Base-by-base conservation (phyloP, 2,888 invertebrate species). In the Xanthia icteritia region DNA sequence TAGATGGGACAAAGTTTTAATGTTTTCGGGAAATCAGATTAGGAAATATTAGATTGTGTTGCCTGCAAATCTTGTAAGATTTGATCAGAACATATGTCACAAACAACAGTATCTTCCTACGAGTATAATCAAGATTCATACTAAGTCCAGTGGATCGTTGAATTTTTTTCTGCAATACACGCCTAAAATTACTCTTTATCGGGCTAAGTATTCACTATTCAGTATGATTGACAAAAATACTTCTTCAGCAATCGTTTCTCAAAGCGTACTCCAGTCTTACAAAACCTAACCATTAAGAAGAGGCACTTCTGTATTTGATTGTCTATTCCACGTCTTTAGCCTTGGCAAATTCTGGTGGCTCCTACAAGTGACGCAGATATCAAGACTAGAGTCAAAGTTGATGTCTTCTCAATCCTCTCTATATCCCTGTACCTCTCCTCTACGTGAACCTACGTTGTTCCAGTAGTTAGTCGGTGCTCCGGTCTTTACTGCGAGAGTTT, bases 401-500 rank as follows among this genome's bases (percentile, higher is more conserved):
- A 54, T 2, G 45, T 63, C 74, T 64, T 31, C 61, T 81, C 86
- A 2, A 68, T 70, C 17, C 0, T 64, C 1, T 51, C 0, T 36
- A 84, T 1, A 66, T 88, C 75, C 5, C 0, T 69, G 84, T 71
- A 66, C 3, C 65, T 31, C 58, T 75, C 58, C 5, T 66, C 68
- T 39, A 79, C 67, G 71, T 65, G 70, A 61, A 77, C 77, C 79
- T 84, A 66, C 78, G 81, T 82, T 86, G 87, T 88, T 86, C 79
- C 73, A 84, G 82, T 88, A 84, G 88, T 87, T 87, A 87, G 80
- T 81, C 66, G 75, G 70, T 76, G 45, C 82, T 83, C 65, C 66
- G 60, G 79, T 84, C 86, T 84, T 84, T 88, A 86, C 88, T 66
- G 76, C 68, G 58, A 63, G 79, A 87, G 86, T 88, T 87, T 88